Conservation (phyloP, 2,113 vertebrate genomes). For the Scopus umbretta region DNA sequence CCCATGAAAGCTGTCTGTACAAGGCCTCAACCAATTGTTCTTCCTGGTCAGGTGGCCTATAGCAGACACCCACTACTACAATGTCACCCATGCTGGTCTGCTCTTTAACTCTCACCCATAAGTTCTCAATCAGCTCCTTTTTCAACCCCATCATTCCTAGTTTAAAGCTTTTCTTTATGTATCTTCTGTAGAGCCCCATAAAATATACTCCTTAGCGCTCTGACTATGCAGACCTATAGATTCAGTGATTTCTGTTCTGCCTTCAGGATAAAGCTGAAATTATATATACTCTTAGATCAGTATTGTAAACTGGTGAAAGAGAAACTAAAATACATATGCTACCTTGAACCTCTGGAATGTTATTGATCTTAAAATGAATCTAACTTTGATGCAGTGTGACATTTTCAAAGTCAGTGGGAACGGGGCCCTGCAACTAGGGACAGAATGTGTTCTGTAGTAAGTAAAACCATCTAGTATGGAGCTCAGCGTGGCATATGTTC, state of each 20-base stretch:
- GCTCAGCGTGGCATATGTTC: neutral
- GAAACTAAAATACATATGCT: neutral
- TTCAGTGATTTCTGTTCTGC: neutral
- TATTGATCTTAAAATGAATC: constrained; percentile 47
- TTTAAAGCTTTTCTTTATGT: neutral
- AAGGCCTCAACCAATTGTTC: neutral
- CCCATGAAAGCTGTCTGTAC: neutral
- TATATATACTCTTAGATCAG: neutral
- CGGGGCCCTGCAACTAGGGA: neutral
- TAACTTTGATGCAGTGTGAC: constrained; percentile 42
- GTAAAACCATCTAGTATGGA: neutral
- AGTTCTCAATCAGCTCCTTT: neutral
- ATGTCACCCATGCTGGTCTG: neutral
- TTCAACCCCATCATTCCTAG: neutral
- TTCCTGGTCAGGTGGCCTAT: neutral
- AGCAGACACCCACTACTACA: neutral
- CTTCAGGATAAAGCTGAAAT: neutral
- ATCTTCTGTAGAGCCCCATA: neutral
- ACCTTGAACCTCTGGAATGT: neutral
- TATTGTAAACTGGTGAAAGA: neutral
- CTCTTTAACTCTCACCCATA: neutral
- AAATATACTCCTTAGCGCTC: neutral
- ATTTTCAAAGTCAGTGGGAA: constrained; percentile 38
- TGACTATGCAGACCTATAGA: neutral
- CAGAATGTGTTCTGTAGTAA: neutral